These are phyloP conservation scores for Rhabdomys pumilio DNA, from an alignment of 2,797 vertebrate species.

Conservation along the genomic window DNA sequence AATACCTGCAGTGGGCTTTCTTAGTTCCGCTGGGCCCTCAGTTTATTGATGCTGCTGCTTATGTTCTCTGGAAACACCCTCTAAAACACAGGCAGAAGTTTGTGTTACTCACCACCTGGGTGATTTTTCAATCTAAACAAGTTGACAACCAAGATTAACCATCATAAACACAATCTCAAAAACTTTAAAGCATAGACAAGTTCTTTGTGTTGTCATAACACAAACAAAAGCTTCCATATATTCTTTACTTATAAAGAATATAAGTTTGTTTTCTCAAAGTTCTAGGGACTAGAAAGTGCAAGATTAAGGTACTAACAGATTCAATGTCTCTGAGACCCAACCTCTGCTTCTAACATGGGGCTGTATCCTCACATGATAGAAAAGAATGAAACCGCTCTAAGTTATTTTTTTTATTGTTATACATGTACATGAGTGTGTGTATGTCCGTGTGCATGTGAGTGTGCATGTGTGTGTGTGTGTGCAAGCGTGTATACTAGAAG, in stretches of 20 bases:
- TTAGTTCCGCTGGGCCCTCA: background rate
- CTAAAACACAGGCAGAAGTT: background rate
- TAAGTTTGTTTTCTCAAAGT: slow-evolving; percentile 14
- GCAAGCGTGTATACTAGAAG: too few species aligned
- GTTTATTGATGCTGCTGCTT: background rate
- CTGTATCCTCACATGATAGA: background rate
- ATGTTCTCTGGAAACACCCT: background rate
- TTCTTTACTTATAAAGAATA: background rate
- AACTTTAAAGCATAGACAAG: background rate
- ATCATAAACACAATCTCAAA: background rate
- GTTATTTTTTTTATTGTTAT: background rate
- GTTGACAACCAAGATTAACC: background rate
- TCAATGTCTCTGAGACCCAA: background rate
- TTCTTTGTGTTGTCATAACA: background rate
- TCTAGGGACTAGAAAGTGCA: background rate
- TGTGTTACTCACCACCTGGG: background rate
- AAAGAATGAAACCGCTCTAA: background rate
- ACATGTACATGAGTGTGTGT: background rate
- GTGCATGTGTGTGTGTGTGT: background rate
- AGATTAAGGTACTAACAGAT: background rate
- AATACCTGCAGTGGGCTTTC: background rate
- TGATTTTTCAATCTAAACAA: background rate
- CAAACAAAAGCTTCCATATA: background rate
- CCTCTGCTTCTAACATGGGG: background rate
- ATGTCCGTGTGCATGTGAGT: background rate